Evolutionary conservation across 2,113 vertebrate species (phyloP).

Genomic region (Cephalopterus ornatus): DNA sequence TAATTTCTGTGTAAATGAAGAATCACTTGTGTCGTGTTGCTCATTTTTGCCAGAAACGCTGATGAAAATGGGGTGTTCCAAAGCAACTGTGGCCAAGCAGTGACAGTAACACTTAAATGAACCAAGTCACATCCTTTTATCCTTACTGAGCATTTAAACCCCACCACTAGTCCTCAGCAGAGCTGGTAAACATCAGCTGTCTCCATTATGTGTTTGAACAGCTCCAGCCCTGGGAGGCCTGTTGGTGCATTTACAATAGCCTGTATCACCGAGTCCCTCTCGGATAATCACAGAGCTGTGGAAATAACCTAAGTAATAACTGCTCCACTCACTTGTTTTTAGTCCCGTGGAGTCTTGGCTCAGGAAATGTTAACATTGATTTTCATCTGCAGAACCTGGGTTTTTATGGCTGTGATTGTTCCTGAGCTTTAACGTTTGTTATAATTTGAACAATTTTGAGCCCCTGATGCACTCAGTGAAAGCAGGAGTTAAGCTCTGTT

Average conservation of each 20-base stretch:
- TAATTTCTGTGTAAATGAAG: not conserved
- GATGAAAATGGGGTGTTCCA: not conserved
- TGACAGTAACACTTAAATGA: not conserved
- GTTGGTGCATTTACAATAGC: slow-evolving; percentile 68
- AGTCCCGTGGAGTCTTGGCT: slow-evolving; percentile 64
- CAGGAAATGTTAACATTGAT: slow-evolving; percentile 65
- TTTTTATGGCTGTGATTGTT: slow-evolving; percentile 63
- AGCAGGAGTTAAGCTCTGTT: slow-evolving; percentile 49
- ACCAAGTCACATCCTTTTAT: not conserved
- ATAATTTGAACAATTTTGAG: slow-evolving; percentile 17
- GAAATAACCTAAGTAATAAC: slow-evolving; percentile 69
- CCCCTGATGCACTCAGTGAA: slow-evolving; percentile 2
- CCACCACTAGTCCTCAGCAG: not conserved
- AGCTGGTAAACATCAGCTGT: slow-evolving; percentile 24
- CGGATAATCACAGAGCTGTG: slow-evolving; percentile 60
- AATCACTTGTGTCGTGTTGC: accelerated
- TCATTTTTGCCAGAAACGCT: not conserved
- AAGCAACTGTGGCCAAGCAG: not conserved
- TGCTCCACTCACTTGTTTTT: slow-evolving; percentile 71
- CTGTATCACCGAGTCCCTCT: slow-evolving; percentile 53
- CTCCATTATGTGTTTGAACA: slow-evolving; percentile 54
- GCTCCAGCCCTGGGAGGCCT: slow-evolving; percentile 38
- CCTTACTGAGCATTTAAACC: not conserved
- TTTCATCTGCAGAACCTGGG: slow-evolving; percentile 66
- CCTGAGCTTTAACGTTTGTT: slow-evolving; percentile 67